phyloP scores from a whole-genome alignment of 2,797 vertebrate genomes.

The Alexandromys oeconomus region DNA sequence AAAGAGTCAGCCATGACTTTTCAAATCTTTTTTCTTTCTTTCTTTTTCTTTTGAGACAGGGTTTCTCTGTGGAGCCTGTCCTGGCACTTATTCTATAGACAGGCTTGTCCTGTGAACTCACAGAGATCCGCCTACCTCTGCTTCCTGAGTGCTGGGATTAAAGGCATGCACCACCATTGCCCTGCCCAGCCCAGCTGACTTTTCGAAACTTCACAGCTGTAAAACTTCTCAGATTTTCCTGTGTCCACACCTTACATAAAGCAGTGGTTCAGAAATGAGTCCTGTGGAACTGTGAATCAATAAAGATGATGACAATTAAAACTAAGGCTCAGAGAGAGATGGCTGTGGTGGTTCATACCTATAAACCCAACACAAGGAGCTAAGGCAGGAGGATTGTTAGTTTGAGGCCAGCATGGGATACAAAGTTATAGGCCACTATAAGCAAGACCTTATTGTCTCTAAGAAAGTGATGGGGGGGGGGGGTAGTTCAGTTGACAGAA shows the following conservation, averaged over 20 bases:
- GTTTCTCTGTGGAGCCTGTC: no score
- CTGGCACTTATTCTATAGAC: no score
- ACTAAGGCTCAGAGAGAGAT: not conserved
- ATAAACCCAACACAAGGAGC: not conserved
- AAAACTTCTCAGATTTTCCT: conserved; percentile 61
- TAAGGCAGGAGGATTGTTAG: not conserved
- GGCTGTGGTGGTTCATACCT: not conserved
- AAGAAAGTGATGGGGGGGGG: not conserved
- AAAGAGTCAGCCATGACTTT: conserved; percentile 51
- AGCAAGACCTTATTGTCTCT: not conserved
- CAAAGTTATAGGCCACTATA: not conserved
- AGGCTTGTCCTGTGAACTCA: no score
- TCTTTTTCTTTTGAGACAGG: no score
- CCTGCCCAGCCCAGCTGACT: not conserved
- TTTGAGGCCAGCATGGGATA: not conserved
- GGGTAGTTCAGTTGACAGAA: not conserved
- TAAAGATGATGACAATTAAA: conserved; percentile 38
- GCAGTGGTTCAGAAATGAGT: not conserved
- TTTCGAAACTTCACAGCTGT: conserved; percentile 59
- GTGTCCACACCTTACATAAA: conserved; percentile 61
- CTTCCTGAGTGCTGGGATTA: no score
- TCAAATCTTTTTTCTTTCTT: not conserved
- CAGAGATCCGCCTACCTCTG: no score
- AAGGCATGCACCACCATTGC: no score
- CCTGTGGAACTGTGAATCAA: not conserved